Percentiles rank a stretch among this genome's conserved stretches.
These are phyloP conservation scores for Anas bernieri DNA, from an alignment of 2,797 vertebrate genomes.

Conservation along the genomic window DNA sequence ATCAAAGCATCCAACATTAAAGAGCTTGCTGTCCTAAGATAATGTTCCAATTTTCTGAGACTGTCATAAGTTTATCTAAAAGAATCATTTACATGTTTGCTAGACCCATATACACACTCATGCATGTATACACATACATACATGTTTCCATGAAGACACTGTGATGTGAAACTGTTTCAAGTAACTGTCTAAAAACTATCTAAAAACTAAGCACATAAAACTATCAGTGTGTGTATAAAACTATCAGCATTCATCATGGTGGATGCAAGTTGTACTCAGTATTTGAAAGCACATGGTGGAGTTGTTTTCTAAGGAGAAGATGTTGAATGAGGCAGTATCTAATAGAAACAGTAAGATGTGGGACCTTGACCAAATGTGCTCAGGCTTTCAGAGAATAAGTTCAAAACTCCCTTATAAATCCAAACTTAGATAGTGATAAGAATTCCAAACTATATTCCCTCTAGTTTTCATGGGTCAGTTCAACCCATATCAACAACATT, in stretches of 20 bases:
- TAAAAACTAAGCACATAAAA: neutral
- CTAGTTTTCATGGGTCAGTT: neutral
- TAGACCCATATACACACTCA: neutral
- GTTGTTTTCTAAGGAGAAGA: neutral
- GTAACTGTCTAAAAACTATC: neutral
- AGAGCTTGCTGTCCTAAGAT: neutral
- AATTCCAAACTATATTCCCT: neutral
- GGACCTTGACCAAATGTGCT: neutral
- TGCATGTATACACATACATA: rapidly evolving
- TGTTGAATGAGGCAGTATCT: neutral
- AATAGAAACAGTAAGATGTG: neutral
- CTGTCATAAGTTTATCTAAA: neutral
- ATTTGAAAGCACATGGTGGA: neutral
- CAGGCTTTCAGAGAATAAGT: neutral
- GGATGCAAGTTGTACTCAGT: neutral
- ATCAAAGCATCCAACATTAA: neutral
- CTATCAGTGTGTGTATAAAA: too few species aligned
- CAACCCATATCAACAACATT: neutral
- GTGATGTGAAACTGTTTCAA: neutral
- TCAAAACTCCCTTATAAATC: neutral
- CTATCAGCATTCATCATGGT: neutral
- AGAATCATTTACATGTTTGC: neutral
- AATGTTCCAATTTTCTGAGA: neutral
- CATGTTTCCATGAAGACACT: neutral
- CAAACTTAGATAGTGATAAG: neutral